Evolutionary conservation across 2,888 invertebrate species (phyloP).

Genomic region (Allygus modestus): DNA sequence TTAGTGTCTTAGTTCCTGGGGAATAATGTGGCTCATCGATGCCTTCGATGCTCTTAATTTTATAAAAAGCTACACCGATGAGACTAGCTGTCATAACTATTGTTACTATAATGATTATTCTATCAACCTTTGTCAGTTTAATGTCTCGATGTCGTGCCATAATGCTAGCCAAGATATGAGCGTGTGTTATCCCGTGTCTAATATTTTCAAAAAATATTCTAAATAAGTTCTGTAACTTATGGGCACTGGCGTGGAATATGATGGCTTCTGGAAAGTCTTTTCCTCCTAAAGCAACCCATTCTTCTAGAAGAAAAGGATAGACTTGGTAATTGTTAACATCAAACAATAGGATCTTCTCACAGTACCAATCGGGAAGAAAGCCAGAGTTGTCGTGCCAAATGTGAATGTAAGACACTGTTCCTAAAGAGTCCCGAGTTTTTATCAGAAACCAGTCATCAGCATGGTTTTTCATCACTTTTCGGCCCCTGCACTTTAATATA

Average conservation of each 20-base stretch:
- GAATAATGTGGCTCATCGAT: conserved; percentile 1
- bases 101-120: background rate
- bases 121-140: background rate
- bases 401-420: background rate
- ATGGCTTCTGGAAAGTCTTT: background rate
- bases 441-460: conserved; percentile 13
- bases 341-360: conserved; percentile 9
- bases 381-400: conserved; percentile 6
- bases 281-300: background rate
- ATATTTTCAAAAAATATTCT: conserved; percentile 14
- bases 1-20: background rate
- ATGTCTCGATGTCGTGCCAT: background rate
- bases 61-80: background rate
- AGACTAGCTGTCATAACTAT: background rate
- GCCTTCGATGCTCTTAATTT: background rate
- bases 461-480: background rate
- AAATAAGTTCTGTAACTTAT: background rate
- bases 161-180: background rate
- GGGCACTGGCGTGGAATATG: background rate
- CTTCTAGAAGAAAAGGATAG: background rate
- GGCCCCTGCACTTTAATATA: background rate
- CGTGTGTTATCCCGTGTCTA: background rate
- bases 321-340: background rate
- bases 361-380: background rate
- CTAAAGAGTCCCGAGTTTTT: background rate